A percentile compares a stretch with the other conserved stretches of the same genome.
Evolutionary conservation across 2,797 vertebrate genomes (phyloP).

Genomic region (Microctenopoma stevenorrisi): DNA sequence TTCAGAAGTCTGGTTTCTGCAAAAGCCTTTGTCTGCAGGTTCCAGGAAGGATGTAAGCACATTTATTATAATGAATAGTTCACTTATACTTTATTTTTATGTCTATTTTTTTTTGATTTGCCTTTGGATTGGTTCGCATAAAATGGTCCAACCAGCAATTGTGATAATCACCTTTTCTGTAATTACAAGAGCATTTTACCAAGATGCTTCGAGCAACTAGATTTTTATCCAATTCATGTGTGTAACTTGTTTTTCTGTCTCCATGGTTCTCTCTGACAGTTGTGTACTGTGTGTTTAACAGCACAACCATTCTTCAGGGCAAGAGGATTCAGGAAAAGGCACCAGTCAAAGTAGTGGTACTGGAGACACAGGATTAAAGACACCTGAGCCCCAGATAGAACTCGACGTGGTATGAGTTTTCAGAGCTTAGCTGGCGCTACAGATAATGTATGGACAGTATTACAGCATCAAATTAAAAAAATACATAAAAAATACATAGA

Average conservation of each 20-base stretch:
- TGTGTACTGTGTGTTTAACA: conserved; percentile 33
- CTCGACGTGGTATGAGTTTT: conserved; percentile 26
- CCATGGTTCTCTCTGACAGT: conserved; percentile 32
- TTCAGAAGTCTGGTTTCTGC: conserved; percentile 29
- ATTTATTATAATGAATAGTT: conserved; percentile 45
- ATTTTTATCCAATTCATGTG: conserved; percentile 29
- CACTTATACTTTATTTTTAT: conserved; percentile 57
- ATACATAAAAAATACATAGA: conserved; percentile 3
- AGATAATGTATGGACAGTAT: conserved; percentile 9
- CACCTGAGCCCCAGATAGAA: conserved; percentile 47
- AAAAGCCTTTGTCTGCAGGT: conserved; percentile 35
- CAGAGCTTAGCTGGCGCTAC: conserved; percentile 19
- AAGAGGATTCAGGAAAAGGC: conserved; percentile 35
- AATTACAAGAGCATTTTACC: conserved; percentile 39
- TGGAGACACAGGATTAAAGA: conserved; percentile 34
- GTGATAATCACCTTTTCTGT: conserved; percentile 58
- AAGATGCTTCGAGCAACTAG: conserved; percentile 38
- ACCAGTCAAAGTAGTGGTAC: conserved; percentile 13
- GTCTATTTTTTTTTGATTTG: conserved; percentile 48
- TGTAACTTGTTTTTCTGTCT: conserved; percentile 51
- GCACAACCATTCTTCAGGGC: conserved; percentile 22
- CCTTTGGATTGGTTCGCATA: conserved; percentile 48
- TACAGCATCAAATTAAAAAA: conserved; percentile 10
- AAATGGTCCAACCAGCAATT: conserved; percentile 58
- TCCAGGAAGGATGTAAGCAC: conserved; percentile 56